Percentiles rank a stretch among this genome's conserved stretches.
phyloP scores from a whole-genome alignment of 1,140 invertebrate genomes.

The Drosophila cardini region DNA sequence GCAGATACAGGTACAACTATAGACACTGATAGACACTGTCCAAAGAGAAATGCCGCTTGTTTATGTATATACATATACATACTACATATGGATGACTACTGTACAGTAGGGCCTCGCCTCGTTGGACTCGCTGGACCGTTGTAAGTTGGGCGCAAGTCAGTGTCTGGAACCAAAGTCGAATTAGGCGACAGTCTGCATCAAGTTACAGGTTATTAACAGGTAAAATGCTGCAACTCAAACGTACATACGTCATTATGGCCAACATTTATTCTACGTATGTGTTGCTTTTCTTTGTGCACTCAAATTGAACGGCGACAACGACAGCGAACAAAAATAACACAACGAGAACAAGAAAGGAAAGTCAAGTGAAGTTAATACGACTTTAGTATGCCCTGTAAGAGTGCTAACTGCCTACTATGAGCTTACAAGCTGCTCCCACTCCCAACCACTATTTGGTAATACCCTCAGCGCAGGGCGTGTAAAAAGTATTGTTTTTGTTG shows the following conservation, averaged over 20 bases:
- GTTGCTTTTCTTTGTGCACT: constrained; percentile 79
- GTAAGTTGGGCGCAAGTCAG: constrained; percentile 38
- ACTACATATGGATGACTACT: background rate
- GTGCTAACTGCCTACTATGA: too few species aligned
- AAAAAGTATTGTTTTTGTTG: constrained; percentile 40
- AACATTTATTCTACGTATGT: constrained; percentile 7
- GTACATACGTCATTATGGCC: constrained; percentile 26
- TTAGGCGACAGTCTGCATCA: constrained; percentile 47
- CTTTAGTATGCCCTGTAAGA: too few species aligned
- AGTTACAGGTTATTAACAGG: constrained; percentile 58
- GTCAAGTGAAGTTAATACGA: too few species aligned
- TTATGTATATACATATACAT: constrained; percentile 13
- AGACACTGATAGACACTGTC: constrained; percentile 7
- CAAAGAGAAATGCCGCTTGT: constrained; percentile 40
- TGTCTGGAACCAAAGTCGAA: constrained; percentile 48
- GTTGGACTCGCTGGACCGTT: constrained; percentile 64
- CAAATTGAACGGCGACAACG: constrained; percentile 73
- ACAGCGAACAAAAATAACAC: too few species aligned
- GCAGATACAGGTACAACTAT: constrained; percentile 38
- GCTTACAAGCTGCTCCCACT: too few species aligned
- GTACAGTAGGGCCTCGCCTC: constrained; percentile 12
- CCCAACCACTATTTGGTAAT: too few species aligned
- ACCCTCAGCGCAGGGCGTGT: too few species aligned
- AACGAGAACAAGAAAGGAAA: constrained; percentile 10
- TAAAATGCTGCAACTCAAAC: constrained; percentile 28